Evolutionary conservation across 2,888 invertebrate species (phyloP), one percentile per base, ranked within the genome.

Genomic region (Lymantria dispar): DNA sequence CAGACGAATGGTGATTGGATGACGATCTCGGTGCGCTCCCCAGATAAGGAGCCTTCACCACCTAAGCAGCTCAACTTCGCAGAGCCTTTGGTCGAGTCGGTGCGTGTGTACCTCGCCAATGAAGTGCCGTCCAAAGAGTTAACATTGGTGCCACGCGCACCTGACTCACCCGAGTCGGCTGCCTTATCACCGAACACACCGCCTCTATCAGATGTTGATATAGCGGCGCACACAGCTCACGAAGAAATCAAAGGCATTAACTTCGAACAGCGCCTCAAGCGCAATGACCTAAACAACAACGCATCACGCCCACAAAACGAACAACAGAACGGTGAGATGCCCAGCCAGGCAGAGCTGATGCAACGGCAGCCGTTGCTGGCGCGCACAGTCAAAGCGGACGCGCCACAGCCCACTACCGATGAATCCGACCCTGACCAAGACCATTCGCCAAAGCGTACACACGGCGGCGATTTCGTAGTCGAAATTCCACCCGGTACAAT

Each of bases 401-500:
- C 83, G 67, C 83, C 86, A 57, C 83, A 80, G 60, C 78, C 85
- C 53, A 72, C 83, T 69, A 83, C 87, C 40, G 91, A 89, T 74
- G 90, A 91, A 58, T 87, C 89, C 37, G 91, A 91, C 73, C 87
- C 88, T 48, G 91, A 91, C 71, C 84, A 74, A 64, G 88, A 87
- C 48, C 83, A 82, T 68, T 83, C 85, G 58, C 87, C 88, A 58
- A 83, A 85, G 66, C 85, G 84, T 51, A 50, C 76, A 46, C 83
- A 80, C 64, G 68, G 76, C 60, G 83, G 80, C 50, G 91, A 91
- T 68, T 91, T 92, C 72, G 74, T 87, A 52, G 87, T 91, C 37
- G 91, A 91, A 62, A 82, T 91, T 47, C 88, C 89, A 65, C 94
- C 95, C 14, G 92, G 94, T 54, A 93, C 95, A 44, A 92, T 93